Percentiles rank a stretch among this genome's conserved stretches.
phyloP scores from a whole-genome alignment of 2,113 vertebrate species.

The Anthoscopus minutus region DNA sequence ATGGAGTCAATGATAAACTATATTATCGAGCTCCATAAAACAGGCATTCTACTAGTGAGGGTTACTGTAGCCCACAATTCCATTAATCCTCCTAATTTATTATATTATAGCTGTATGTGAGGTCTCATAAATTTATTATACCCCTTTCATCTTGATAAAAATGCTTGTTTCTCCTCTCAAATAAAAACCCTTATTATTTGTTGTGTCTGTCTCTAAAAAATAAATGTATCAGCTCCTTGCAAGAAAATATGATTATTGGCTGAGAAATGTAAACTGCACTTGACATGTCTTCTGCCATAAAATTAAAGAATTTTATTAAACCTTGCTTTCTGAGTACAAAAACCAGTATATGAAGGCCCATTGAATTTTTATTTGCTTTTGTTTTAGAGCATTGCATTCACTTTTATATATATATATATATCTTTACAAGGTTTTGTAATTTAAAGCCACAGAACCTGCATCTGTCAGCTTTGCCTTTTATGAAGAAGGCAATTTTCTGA shows the following conservation, averaged over 20 bases:
- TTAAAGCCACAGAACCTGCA: conserved; percentile 33
- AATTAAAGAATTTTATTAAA: conserved; percentile 77
- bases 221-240: conserved; percentile 68
- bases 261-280: conserved; percentile 75
- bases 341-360: conserved; percentile 28
- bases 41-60: conserved; percentile 75
- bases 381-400: conserved; percentile 23
- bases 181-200: conserved; percentile 76
- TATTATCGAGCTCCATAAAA: conserved; percentile 83
- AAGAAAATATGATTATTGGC: conserved; percentile 80
- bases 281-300: conserved; percentile 73
- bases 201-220: conserved; percentile 75
- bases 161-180: conserved; percentile 73
- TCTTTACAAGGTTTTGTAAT: conserved; percentile 44
- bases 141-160: conserved; percentile 77
- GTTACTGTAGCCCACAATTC: conserved; percentile 83
- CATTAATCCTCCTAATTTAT: conserved; percentile 86
- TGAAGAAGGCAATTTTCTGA: conserved; percentile 1
- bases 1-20: conserved; percentile 84
- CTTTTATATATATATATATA: not conserved
- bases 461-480: conserved; percentile 13
- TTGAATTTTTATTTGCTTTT: conserved; percentile 74
- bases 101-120: conserved; percentile 83
- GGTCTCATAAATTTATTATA: conserved; percentile 83
- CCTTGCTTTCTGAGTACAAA: conserved; percentile 64